Percentiles rank a stretch among this genome's conserved stretches.
phyloP scores from a whole-genome alignment of 2,797 vertebrate genomes.

The Cephalopachus bancanus region DNA sequence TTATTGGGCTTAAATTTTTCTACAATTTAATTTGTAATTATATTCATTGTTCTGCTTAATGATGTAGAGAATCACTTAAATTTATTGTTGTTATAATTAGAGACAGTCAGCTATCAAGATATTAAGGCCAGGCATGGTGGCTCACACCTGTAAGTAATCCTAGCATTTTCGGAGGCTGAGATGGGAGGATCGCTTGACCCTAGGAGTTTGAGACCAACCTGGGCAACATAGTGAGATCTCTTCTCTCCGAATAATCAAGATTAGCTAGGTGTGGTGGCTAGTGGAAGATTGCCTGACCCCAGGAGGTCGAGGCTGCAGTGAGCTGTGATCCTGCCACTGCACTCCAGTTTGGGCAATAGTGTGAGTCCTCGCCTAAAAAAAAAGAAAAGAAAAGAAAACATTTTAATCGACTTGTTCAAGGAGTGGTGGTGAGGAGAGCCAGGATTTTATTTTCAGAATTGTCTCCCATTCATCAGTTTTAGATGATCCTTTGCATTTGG shows the following conservation, averaged over 20 bases:
- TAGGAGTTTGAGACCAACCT: too few species aligned
- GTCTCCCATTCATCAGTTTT: not conserved
- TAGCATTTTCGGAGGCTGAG: too few species aligned
- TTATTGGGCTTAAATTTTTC: not conserved
- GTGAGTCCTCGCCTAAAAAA: not conserved
- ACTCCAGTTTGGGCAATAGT: too few species aligned
- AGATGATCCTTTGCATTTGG: not conserved
- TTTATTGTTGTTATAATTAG: not conserved
- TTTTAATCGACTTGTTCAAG: not conserved
- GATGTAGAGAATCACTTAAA: not conserved
- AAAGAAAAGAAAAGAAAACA: too few species aligned
- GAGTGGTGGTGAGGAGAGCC: not conserved
- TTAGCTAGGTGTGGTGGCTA: too few species aligned
- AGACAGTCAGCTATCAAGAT: not conserved
- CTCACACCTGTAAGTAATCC: too few species aligned
- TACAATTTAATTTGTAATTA: slow-evolving; percentile 25
- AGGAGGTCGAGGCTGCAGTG: too few species aligned
- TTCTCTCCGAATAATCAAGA: too few species aligned
- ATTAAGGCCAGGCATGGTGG: not conserved
- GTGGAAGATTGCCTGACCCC: too few species aligned
- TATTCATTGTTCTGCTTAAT: not conserved
- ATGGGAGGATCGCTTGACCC: too few species aligned
- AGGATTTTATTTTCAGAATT: not conserved
- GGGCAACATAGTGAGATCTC: too few species aligned
- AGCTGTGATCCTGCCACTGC: too few species aligned